phyloP scores from a whole-genome alignment of 2,797 vertebrate species.

The Stomatorhinus walkeri region DNA sequence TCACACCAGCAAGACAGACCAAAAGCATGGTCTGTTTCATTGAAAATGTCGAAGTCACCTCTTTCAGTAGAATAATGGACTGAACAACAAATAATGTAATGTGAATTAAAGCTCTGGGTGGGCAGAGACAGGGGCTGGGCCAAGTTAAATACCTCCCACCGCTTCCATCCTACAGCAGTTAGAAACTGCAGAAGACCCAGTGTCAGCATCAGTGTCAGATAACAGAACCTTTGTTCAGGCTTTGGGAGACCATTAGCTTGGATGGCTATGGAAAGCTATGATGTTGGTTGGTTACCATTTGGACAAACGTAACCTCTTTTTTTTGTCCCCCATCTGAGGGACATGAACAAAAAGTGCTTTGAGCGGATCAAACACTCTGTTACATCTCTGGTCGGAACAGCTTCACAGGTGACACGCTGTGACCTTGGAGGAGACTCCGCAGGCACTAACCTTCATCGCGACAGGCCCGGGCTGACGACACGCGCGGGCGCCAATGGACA shows the following conservation, averaged over 20 bases:
- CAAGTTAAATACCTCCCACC: neutral
- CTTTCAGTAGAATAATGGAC: neutral
- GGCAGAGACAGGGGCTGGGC: neutral
- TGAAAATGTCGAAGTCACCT: too few relatives aligned
- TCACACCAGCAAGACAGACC: neutral
- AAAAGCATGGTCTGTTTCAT: neutral
- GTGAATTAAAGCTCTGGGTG: neutral
- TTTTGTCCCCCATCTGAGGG: neutral
- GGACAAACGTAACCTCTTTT: neutral
- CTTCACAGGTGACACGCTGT: neutral
- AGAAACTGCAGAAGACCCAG: neutral
- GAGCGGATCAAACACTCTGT: neutral
- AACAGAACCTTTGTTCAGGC: constrained; percentile 5
- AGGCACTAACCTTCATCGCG: neutral
- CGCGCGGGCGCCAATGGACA: neutral
- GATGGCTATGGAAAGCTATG: neutral
- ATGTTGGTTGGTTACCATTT: neutral
- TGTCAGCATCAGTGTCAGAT: neutral
- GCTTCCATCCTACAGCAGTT: neutral
- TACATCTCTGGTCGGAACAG: neutral
- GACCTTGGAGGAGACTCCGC: neutral
- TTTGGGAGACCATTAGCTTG: too few relatives aligned
- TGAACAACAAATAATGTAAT: neutral
- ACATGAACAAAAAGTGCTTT: neutral
- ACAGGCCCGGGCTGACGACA: neutral